These are phyloP conservation scores for Hanleya hanleyi DNA, from an alignment of 2,888 invertebrate species.

Conservation along the genomic window DNA sequence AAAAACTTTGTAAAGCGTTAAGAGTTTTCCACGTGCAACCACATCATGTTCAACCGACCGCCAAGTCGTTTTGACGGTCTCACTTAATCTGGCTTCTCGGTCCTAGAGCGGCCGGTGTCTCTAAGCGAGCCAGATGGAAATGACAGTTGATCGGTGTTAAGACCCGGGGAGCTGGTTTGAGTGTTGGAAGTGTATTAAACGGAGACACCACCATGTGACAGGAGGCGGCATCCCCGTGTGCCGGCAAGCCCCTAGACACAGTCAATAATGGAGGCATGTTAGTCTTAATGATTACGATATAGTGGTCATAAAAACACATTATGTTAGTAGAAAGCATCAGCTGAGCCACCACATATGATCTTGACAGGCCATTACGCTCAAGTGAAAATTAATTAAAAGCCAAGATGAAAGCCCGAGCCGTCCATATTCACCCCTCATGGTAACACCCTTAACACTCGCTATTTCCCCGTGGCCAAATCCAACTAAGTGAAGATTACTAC, in stretches of 20 bases:
- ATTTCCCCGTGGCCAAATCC: too few species aligned
- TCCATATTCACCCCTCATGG: too few species aligned
- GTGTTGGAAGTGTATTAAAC: background rate
- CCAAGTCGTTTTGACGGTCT: background rate
- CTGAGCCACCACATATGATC: background rate
- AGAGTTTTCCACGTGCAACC: background rate
- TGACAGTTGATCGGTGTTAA: background rate
- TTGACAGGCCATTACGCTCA: slow-evolving; percentile 8
- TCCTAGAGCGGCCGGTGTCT: too few species aligned
- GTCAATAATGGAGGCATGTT: background rate
- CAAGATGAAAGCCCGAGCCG: slow-evolving; percentile 1
- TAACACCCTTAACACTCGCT: too few species aligned
- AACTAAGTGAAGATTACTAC: too few species aligned
- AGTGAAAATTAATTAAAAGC: slow-evolving; percentile 9
- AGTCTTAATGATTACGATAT: slow-evolving; percentile 10
- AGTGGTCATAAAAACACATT: slow-evolving; percentile 9
- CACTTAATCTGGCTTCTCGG: background rate
- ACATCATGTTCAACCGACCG: background rate
- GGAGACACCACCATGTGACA: background rate
- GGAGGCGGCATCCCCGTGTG: background rate
- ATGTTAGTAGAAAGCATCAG: background rate
- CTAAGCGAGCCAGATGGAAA: background rate
- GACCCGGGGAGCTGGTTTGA: background rate
- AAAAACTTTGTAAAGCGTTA: background rate
- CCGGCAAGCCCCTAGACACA: background rate